Base-by-base conservation (phyloP, 2,797 vertebrate species). In the Takifugu ocellatus region DNA sequence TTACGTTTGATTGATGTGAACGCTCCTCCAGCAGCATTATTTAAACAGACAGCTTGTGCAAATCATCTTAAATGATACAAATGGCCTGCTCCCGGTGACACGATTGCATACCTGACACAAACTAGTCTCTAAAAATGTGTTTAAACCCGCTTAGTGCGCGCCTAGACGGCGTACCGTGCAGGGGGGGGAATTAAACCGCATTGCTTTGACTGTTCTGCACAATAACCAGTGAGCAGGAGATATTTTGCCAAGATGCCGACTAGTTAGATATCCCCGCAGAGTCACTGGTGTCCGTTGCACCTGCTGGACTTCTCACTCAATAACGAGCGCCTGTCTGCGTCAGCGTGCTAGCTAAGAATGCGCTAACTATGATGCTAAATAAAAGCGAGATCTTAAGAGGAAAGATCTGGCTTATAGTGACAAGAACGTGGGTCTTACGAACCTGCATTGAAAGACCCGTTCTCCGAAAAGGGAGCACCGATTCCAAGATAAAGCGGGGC, bases 301-400 rank as follows among this genome's bases (percentile, higher is more conserved):
- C 86, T 88, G 86, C 86, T 75, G 49, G 51, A 66, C 59, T 51
- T 62, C 75, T 84, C 79, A 78, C 72, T 82, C 69, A 70, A 56
- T 67, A 54, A 68, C 79, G 53, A 55, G 56, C 62, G 75, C 39
- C 71, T 67, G 71, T 72, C 69, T 78, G 65, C 64, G 56, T 51
- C 66, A 70, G 66, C 63, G 15, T 63, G 70, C 75, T 72, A 72
- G 75, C 82, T 73, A 60, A 73, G 14, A 31, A 55, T 45, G 59
- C 26, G 71, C 72, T 72, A 74, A 73, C 71, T 61, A 50, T 31
- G 25, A 45, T 15, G 56, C 54, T 51, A 50, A 46, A 55, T 56
- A 25, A 21, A 48, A 48, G 8, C 17, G 25, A 36, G 39, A 62
- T 53, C 72, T 50, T 24, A 10, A 47, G 14, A 14, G 6, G 6